Conservation (phyloP, 2,797 vertebrate species). For the Ctenochaetus hawaiiensis region DNA sequence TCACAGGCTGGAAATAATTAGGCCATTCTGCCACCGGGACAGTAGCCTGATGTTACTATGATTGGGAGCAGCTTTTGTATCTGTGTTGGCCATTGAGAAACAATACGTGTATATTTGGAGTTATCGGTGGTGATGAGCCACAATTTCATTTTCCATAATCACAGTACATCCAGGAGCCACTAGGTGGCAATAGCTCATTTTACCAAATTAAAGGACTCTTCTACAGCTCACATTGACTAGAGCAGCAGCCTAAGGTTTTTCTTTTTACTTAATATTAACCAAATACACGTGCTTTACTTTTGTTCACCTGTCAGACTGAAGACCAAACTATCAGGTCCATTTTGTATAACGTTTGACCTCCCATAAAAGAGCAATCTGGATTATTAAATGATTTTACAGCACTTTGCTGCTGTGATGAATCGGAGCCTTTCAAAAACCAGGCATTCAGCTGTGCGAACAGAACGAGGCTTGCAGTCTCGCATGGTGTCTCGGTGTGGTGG, state of each 20-base stretch:
- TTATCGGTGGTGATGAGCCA: constrained; percentile 45
- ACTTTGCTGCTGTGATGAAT: constrained; percentile 14
- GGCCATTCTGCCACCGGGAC: constrained; percentile 58
- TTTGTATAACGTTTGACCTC: background rate
- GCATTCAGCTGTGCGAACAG: constrained; percentile 13
- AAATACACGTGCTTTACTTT: constrained; percentile 18
- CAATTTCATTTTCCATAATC: constrained; percentile 28
- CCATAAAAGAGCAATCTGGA: background rate
- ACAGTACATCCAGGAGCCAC: constrained; percentile 50
- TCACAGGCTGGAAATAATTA: constrained; percentile 64
- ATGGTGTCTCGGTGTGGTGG: constrained; percentile 30
- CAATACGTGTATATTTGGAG: constrained; percentile 56
- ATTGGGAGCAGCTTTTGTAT: constrained; percentile 70
- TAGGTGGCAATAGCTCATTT: constrained; percentile 69
- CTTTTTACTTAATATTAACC: constrained; percentile 6
- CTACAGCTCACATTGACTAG: background rate
- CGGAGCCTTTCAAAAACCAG: constrained; percentile 2
- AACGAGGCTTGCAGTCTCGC: constrained; percentile 25
- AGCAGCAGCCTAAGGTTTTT: constrained; percentile 1
- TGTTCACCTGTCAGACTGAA: background rate
- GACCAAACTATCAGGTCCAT: background rate
- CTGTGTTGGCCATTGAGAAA: constrained; percentile 44
- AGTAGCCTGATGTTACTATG: constrained; percentile 64
- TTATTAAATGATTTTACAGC: constrained; percentile 10
- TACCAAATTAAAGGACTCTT: background rate